Conservation (phyloP, 2,113 vertebrate species). For the Entomyzon cyanotis region DNA sequence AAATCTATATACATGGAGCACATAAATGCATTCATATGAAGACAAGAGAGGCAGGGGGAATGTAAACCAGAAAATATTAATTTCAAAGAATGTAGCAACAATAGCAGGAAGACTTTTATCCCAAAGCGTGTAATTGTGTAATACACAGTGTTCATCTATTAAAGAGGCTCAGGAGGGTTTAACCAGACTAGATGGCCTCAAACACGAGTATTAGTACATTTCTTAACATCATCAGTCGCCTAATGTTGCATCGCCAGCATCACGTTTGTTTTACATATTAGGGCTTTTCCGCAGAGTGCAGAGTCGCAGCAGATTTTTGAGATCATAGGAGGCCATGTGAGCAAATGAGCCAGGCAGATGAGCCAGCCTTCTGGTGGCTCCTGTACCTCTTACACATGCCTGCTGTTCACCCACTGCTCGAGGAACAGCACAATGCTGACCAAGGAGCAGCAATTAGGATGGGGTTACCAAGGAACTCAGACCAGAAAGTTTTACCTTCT, state of each 20-base stretch:
- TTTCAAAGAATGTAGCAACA: neutral
- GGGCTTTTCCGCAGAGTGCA: neutral
- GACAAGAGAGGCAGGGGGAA: neutral
- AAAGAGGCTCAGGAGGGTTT: conserved; percentile 26
- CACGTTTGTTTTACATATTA: conserved; percentile 33
- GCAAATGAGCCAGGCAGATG: conserved; percentile 25
- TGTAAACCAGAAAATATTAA: neutral
- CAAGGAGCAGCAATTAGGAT: neutral
- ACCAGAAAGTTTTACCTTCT: neutral
- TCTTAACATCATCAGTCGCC: conserved; percentile 51
- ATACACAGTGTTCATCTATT: neutral
- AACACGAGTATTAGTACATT: conserved; percentile 4
- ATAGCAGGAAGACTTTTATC: neutral
- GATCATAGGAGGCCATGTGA: neutral
- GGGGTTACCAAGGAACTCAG: neutral
- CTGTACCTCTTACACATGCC: neutral
- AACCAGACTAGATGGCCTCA: conserved; percentile 8
- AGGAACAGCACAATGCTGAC: neutral
- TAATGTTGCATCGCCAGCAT: conserved; percentile 50
- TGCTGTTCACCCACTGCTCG: neutral
- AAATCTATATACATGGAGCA: neutral
- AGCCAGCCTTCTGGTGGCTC: neutral
- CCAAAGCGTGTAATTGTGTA: neutral
- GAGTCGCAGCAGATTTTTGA: neutral
- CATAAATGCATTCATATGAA: neutral